Base-by-base conservation (phyloP, 2,888 invertebrate species). In the Orchesellides sinensis region DNA sequence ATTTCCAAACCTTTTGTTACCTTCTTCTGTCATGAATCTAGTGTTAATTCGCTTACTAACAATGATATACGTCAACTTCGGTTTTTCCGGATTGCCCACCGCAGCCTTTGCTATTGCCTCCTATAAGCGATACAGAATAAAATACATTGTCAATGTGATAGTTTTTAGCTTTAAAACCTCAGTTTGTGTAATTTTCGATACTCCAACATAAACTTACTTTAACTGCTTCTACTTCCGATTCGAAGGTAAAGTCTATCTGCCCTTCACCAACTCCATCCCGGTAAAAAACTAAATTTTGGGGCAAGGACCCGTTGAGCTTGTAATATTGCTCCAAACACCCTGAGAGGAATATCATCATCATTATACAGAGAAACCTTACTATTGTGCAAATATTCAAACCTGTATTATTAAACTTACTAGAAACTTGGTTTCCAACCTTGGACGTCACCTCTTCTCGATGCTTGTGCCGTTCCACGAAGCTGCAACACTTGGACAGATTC, bases 261-360 rank as follows among this genome's bases (percentile, higher is more conserved):
- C 98, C 98, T 87, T 98, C 98, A 0, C 98, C 97, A 0, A 98
- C 98, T 23, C 98, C 98, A 90, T 98, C 98, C n/a, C 98, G 93
- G 90, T 94, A 98, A 45, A 98, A 93, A 0, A 98, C 89, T 65
- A 98, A 95, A 0, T 93, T 92, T 0, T 92, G 91, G 0, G 98
- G 98, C 0, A 91, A 86, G 0, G 88, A 83, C 27, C 92, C 92
- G 84, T 92, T 92, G 0, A 89, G 65, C 3, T 92, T 90, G 2
- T 91, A 90, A 89, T 92, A 95, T 83, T 90, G 90, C n/a, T 90
- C 89, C 10, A 93, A 90, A n/a, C n/a, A n/a, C n/a, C n/a, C n/a
- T n/a, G n/a, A n/a, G 0, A 49, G 59, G 8, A 23, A 2, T 17
- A 69, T 29, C 8, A 25, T 27, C 10, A 21, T 12, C 35, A n/a